A percentile compares a stretch with the other conserved stretches of the same genome.
phyloP scores from a whole-genome alignment of 2,797 vertebrate genomes.

The Argya squamiceps region DNA sequence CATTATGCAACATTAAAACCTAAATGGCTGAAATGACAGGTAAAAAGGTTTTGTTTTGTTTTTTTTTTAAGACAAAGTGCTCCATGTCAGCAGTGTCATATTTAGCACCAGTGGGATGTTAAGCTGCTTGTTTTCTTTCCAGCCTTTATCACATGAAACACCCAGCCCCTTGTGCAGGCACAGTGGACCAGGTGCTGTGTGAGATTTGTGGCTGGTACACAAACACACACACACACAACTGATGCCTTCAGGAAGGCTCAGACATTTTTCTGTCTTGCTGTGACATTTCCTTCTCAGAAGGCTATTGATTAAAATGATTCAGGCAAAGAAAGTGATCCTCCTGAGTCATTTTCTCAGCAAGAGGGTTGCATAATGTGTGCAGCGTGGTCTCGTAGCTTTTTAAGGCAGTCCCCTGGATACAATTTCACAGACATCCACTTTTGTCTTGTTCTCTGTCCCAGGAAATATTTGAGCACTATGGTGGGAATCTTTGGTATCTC shows the following conservation, averaged over 20 bases:
- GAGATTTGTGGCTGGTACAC: neutral
- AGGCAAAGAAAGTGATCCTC: constrained; percentile 51
- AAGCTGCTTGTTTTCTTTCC: neutral
- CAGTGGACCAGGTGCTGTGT: neutral
- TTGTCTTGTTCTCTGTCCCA: neutral
- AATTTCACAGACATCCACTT: neutral
- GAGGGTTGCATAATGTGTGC: constrained; percentile 5
- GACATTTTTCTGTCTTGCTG: constrained; percentile 17
- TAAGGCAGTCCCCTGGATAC: neutral
- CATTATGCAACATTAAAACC: neutral
- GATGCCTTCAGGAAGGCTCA: constrained; percentile 33
- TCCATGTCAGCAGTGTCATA: neutral
- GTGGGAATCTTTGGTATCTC: neutral
- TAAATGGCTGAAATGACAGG: neutral
- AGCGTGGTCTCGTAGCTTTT: neutral
- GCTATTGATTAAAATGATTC: constrained; percentile 66
- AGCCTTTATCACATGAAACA: neutral
- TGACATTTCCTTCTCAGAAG: constrained; percentile 55
- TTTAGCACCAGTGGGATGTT: neutral
- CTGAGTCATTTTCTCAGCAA: constrained; percentile 58
- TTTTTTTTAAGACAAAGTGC: neutral
- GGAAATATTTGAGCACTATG: neutral
- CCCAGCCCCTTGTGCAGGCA: neutral
- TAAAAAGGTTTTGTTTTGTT: neutral
- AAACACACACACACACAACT: accelerated